Conservation (phyloP, 2,797 vertebrate genomes). For the Gymnothorax javanicus region DNA sequence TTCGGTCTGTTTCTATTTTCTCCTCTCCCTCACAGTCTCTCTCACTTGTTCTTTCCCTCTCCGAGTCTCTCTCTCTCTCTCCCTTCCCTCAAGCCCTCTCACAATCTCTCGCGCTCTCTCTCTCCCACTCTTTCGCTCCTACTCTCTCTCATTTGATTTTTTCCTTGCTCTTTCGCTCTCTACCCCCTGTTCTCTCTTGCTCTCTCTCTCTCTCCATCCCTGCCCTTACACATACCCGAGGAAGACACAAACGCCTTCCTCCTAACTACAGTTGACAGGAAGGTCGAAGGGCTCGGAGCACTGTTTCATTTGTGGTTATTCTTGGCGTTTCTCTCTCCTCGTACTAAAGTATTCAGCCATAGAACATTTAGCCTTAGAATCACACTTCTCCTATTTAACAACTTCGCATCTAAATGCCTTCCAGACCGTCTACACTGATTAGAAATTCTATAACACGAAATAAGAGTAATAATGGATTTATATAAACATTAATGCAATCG, state of each 20-base stretch:
- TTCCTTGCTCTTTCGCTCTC: slow-evolving; percentile 46
- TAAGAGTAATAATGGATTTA: too few species aligned
- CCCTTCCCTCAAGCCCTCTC: not conserved
- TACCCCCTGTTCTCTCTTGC: not conserved
- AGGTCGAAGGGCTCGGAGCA: slow-evolving; percentile 65
- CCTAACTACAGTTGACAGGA: slow-evolving; percentile 70
- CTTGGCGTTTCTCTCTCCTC: slow-evolving; percentile 70
- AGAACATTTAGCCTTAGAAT: not conserved
- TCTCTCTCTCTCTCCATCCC: not conserved
- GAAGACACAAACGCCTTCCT: slow-evolving; percentile 61
- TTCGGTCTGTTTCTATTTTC: slow-evolving; percentile 17
- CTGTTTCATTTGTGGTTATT: slow-evolving; percentile 66
- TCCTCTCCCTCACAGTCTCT: slow-evolving; percentile 6
- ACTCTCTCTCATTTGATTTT: not conserved
- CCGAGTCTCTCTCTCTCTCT: slow-evolving; percentile 40
- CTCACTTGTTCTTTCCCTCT: slow-evolving; percentile 33
- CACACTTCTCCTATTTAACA: not conserved
- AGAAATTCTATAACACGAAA: too few species aligned
- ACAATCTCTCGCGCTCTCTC: not conserved
- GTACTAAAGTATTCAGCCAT: slow-evolving; percentile 56
- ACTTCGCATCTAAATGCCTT: too few species aligned
- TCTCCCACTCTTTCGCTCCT: not conserved
- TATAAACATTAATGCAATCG: too few species aligned
- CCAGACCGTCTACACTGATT: too few species aligned
- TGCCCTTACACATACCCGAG: slow-evolving; percentile 54